Evolutionary conservation across 1,140 invertebrate genomes (phyloP).

Genomic region (Agrypnia vestita): DNA sequence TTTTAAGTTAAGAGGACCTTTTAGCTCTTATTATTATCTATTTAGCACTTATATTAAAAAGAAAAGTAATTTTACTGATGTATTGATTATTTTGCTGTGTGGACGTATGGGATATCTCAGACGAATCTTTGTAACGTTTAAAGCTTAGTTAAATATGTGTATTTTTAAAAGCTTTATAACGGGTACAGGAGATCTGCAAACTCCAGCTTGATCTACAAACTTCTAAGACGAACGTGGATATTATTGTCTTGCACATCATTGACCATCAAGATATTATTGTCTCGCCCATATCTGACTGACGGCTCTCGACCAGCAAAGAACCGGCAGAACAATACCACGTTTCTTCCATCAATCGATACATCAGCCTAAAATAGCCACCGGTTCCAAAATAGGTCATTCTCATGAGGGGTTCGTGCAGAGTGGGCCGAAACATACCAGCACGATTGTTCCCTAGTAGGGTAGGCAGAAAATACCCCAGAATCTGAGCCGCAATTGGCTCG

Average conservation of each 20-base stretch:
- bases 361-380: background rate
- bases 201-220: no score
- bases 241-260: no score
- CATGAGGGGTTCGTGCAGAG: constrained; percentile 8
- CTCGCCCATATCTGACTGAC: no score
- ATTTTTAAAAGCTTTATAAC: no score
- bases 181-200: no score
- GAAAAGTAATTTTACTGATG: constrained; percentile 23
- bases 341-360: constrained; percentile 9
- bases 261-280: no score
- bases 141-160: no score
- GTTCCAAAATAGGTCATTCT: constrained; percentile 26
- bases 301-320: background rate
- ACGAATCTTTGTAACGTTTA: no score
- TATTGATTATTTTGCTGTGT: no score
- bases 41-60: background rate
- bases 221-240: no score
- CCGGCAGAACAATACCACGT: background rate
- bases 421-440: background rate
- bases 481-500: constrained; percentile 7
- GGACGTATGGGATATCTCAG: background rate
- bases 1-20: no score
- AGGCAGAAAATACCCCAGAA: constrained; percentile 14
- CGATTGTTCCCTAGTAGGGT: constrained; percentile 32
- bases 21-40: no score